phyloP scores from a whole-genome alignment of 2,888 invertebrate species.

The Subacronicta megacephala region DNA sequence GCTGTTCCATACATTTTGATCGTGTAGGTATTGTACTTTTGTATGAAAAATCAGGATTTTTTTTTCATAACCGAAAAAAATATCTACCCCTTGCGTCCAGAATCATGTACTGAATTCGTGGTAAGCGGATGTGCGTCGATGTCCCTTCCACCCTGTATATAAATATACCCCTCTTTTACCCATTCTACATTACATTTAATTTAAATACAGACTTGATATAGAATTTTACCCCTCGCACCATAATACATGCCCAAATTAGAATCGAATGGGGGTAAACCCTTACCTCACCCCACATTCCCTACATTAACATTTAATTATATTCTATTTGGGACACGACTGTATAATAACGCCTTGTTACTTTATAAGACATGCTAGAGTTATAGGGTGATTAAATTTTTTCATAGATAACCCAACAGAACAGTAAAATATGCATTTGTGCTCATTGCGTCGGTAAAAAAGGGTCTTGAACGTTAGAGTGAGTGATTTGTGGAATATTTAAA shows the following conservation, averaged over 20 bases:
- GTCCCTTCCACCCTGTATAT: no score
- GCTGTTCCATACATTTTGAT: no score
- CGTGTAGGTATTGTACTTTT: no score
- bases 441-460: not conserved
- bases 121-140: no score
- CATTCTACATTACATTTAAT: constrained; percentile 10
- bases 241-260: constrained; percentile 39
- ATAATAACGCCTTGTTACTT: constrained; percentile 9
- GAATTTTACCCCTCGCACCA: constrained; percentile 30
- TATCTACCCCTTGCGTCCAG: no score
- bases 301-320: constrained; percentile 52
- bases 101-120: no score
- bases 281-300: constrained; percentile 6
- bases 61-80: no score
- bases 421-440: no score
- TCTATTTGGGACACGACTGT: constrained; percentile 27
- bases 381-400: constrained; percentile 12
- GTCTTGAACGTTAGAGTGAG: no score
- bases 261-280: constrained; percentile 20
- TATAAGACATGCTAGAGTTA: constrained; percentile 25
- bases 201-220: constrained; percentile 15
- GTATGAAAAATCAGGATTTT: no score
- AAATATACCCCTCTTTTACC: not conserved
- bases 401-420: not conserved
- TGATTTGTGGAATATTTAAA: no score